Conservation (phyloP, 1,140 invertebrate genomes). For the Ylistrum balloti region DNA sequence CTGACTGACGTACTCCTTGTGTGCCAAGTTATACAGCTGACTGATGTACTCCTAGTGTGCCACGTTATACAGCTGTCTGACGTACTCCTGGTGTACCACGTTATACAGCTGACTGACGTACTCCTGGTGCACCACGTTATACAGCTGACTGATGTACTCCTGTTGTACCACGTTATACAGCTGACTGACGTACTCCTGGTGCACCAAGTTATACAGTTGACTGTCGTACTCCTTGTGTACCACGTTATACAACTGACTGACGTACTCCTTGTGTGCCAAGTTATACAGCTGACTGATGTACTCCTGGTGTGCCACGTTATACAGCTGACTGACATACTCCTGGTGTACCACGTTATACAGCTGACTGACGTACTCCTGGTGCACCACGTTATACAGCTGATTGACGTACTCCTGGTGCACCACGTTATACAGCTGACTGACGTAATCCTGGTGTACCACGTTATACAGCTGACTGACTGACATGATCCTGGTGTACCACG, state of each 20-base stretch:
- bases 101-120: neutral
- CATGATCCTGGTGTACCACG: neutral
- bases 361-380: neutral
- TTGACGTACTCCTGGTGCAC: neutral
- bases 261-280: neutral
- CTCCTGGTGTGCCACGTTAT: neutral
- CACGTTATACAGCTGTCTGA: neutral
- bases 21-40: neutral
- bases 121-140: neutral
- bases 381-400: neutral
- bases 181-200: neutral
- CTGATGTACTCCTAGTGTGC: neutral
- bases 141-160: neutral
- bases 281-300: neutral
- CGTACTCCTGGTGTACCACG: neutral
- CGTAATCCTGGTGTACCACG: neutral
- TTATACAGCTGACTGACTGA: neutral
- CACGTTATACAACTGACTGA: neutral
- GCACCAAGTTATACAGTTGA: too few relatives aligned
- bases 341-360: neutral
- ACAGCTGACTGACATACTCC: neutral
- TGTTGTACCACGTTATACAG: neutral
- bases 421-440: neutral
- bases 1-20: neutral
- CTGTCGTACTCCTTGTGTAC: neutral